These are phyloP conservation scores for Illadopsis cleaveri DNA, from an alignment of 2,113 vertebrate species.

Conservation along the genomic window DNA sequence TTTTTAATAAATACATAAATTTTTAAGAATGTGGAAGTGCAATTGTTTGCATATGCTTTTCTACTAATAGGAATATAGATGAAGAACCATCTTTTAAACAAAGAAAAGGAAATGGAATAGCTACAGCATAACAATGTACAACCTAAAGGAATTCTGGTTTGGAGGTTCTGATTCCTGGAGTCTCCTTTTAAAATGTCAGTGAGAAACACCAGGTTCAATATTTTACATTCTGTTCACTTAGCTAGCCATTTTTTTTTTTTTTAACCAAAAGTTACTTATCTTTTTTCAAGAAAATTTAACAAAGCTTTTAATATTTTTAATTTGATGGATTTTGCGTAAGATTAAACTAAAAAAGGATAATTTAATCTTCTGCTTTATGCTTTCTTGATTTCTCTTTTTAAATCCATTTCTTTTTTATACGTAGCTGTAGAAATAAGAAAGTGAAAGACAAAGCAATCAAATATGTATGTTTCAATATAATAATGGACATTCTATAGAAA, in stretches of 20 bases:
- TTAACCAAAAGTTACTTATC: background rate
- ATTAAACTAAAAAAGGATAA: background rate
- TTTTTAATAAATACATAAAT: background rate
- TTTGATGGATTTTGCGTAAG: background rate
- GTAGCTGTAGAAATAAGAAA: background rate
- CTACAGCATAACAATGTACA: background rate
- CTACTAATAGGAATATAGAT: background rate
- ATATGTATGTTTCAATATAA: background rate
- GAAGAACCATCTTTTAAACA: background rate
- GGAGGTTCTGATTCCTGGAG: background rate
- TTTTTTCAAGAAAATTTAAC: background rate
- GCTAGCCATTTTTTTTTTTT: background rate
- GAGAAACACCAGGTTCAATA: background rate
- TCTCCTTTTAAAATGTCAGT: background rate
- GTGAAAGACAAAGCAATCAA: background rate
- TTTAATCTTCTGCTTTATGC: background rate
- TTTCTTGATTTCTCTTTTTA: background rate
- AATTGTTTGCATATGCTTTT: background rate
- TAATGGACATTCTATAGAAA: background rate
- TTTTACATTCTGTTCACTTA: background rate
- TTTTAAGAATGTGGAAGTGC: background rate
- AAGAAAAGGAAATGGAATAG: background rate
- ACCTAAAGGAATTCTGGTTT: background rate
- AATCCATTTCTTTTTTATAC: background rate
- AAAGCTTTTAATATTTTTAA: background rate